Evolutionary conservation across 2,888 invertebrate species (phyloP).

Genomic region (Eudemis profundana): DNA sequence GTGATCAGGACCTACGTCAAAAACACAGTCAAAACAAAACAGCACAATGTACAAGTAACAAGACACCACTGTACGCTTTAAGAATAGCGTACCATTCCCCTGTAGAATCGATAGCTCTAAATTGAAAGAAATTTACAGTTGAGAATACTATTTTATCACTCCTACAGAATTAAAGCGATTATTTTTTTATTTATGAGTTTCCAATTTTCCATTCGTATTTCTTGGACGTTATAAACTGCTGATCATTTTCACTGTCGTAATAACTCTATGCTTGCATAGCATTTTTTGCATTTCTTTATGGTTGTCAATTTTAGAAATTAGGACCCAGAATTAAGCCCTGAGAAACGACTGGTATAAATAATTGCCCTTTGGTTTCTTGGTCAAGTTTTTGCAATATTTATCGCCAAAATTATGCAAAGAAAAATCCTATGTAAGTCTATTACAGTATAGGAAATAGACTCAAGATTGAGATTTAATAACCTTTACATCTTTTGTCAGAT

Average conservation of each 20-base stretch:
- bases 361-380: not conserved
- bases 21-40: slow-evolving; percentile 83
- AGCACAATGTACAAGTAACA: slow-evolving; percentile 70
- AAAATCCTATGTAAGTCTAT: too few species aligned
- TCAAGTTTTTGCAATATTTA: not conserved
- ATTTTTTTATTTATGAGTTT: not conserved
- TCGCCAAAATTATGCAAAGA: not conserved
- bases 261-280: too few species aligned
- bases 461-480: too few species aligned
- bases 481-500: not conserved
- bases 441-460: too few species aligned
- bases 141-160: slow-evolving; percentile 39
- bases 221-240: not conserved
- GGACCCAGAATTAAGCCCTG: not conserved
- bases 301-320: not conserved
- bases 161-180: slow-evolving; percentile 26
- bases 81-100: slow-evolving; percentile 21
- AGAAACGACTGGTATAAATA: not conserved
- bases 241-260: too few species aligned
- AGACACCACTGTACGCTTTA: slow-evolving; percentile 46
- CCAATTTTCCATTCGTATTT: not conserved
- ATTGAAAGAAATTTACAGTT: slow-evolving; percentile 65
- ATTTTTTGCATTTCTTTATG: too few species aligned
- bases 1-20: slow-evolving; percentile 85
- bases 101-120: slow-evolving; percentile 60